phyloP scores from a whole-genome alignment of 64 coral and sea anemone genomes.

The Pocillopora verrucosa region DNA sequence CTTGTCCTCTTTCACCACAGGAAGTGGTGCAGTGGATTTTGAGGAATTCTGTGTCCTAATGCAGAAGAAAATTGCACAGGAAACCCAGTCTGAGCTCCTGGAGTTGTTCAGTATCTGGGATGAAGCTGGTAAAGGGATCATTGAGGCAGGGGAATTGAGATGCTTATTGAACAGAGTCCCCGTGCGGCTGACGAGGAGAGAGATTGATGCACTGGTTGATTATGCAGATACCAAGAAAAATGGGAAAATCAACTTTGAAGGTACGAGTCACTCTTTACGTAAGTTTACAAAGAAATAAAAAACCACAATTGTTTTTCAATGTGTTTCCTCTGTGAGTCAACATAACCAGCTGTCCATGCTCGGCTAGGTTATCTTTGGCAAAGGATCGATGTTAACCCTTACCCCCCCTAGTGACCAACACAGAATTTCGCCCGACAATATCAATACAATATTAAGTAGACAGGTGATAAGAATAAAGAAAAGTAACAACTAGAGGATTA shows the following conservation, averaged over 20 bases:
- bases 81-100: conserved; percentile 48
- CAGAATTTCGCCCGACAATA: too few species aligned
- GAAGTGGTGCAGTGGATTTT: conserved; percentile 85
- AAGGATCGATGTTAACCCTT: too few species aligned
- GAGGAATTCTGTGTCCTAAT: conserved; percentile 82
- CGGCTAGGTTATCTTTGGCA: too few species aligned
- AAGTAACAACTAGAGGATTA: too few species aligned
- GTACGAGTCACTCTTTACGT: conserved; percentile 1
- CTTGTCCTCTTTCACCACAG: conserved; percentile 7
- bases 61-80: conserved; percentile 73
- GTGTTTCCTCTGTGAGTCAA: neutral
- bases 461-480: too few species aligned
- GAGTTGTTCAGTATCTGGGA: conserved; percentile 71
- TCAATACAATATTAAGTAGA: too few species aligned
- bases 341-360: too few species aligned
- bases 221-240: conserved; percentile 51
- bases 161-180: conserved; percentile 65
- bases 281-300: too few species aligned
- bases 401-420: too few species aligned
- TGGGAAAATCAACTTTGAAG: conserved; percentile 83
- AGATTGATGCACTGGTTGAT: conserved; percentile 68
- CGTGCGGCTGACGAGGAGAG: conserved; percentile 65
- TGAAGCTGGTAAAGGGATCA: conserved; percentile 47
- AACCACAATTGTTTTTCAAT: too few species aligned
- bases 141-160: conserved; percentile 47